Evolutionary conservation across 2,797 vertebrate genomes (phyloP), one percentile per base, ranked within the genome.

Genomic region (Pseudotriccus pelzelni): DNA sequence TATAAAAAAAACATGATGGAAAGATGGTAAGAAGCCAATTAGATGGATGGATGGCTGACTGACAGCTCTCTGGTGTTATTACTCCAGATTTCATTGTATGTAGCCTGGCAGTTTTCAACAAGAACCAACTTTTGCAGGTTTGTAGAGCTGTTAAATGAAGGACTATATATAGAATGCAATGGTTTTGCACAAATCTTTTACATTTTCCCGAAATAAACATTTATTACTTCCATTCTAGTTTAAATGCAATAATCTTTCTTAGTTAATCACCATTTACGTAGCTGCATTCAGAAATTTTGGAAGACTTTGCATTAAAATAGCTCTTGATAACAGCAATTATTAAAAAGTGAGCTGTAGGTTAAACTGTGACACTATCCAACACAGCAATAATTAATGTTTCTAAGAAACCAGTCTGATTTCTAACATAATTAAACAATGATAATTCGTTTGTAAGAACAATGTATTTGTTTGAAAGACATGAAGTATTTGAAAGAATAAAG

Each of bases 21-120:
- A 99, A 99, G 98, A 98, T 99, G 99, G 99, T 99, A 99, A 99
- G 99, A 99, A 99, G 99, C 99, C 99, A 99, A 99, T 99, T 99
- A 99, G 99, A 99, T 99, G 99, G 99, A 99, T 99, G 99, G 99
- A 99, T 99, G 99, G 98, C 98, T 99, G 99, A 99, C 98, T 99
- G 99, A 99, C 99, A 99, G 99, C 98, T 98, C 98, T 99, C 99
- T 99, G 98, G 98, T 99, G 98, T 98, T 98, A 96, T 97, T 98
- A 98, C 98, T 98, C 98, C 98, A 99, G 97, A 98, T 98, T 98
- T 98, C 98, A 98, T 98, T 97, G 96, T 97, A 98, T 98, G 97
- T 97, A 98, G 97, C 97, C 97, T 98, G 97, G 98, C 98, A 98
- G 98, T 98, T 98, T 97, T 97, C 97, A 97, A 97, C 98, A 97